Evolutionary conservation across 2,888 invertebrate species (phyloP), one percentile per base, ranked within the genome.

Genomic region (Cosmia trapezina): DNA sequence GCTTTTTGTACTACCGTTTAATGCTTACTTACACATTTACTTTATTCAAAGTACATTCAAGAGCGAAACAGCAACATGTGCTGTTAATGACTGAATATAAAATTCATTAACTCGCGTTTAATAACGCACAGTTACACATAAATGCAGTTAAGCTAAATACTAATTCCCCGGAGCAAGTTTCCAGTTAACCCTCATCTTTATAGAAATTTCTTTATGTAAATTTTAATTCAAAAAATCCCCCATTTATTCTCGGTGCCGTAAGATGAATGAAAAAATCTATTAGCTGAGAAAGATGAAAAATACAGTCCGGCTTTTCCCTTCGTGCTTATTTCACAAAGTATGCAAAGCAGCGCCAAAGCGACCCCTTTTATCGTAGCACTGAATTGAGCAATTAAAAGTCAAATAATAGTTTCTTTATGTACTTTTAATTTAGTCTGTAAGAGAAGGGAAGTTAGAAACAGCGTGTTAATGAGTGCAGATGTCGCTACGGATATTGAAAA

Each of bases 151-250:
- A 83, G 78, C 88, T 85, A 85, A 89, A 88, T 85, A 87, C 86
- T 84, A 81, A 83, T 83, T 88, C 89, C 83, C 88, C 43, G 9
- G 89, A 87, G 91, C 79, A 80, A 88, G 88, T 92, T 89, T 87
- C 71, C 87, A 89, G 83, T 89, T 91, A 91, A 91, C 90, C 86
- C 88, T 86, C 89, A 76, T 91, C 90, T 90, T 90, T 92, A 92
- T 92, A 91, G 89, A 90, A 90, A 91, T 89, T 90, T 91, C 88
- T 92, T 91, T 90, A 91, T 90, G 89, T 88, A 90, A 91, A 92
- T 92, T 92, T 92, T 92, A 91, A 93, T 92, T 92, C 78, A 86
- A 90, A 90, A 91, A 87, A 87, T 61, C 82, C 75, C 81, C 83
- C 86, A 86, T 89, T 89, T 88, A 88, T 89, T 90, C 87, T 81